Percentiles rank a stretch among this genome's conserved stretches.
These are phyloP conservation scores for Hippocampus barbouri DNA, from an alignment of 2,113 vertebrate species.

Conservation along the genomic window DNA sequence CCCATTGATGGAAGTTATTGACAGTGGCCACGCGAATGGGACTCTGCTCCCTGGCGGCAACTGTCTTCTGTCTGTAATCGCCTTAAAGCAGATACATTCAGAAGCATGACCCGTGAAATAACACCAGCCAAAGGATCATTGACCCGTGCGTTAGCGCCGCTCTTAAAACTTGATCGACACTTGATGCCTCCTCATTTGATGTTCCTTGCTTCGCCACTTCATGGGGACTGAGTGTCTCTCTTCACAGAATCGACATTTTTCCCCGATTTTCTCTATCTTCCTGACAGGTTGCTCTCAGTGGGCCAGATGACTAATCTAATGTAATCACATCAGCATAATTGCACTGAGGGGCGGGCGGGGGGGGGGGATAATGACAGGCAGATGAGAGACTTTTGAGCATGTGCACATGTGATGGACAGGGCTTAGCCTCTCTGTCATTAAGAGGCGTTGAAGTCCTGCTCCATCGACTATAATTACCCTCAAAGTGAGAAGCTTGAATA, in stretches of 20 bases:
- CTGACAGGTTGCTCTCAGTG: constrained; percentile 66
- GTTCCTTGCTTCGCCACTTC: constrained; percentile 25
- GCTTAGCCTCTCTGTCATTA: constrained; percentile 64
- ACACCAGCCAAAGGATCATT: constrained; percentile 16
- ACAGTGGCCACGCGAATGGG: background rate
- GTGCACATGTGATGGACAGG: constrained; percentile 64
- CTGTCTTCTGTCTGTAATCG: constrained; percentile 11
- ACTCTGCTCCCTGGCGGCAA: background rate
- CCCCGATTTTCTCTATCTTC: constrained; percentile 29
- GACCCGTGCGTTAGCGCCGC: constrained; percentile 19
- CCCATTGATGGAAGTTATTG: background rate
- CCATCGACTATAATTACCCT: constrained; percentile 66
- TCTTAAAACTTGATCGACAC: constrained; percentile 28
- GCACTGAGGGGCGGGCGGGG: constrained; percentile 27
- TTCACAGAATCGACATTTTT: constrained; percentile 52
- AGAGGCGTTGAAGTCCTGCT: constrained; percentile 57
- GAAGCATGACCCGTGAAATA: constrained; percentile 2
- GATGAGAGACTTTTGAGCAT: constrained; percentile 60
- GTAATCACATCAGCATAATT: constrained; percentile 76
- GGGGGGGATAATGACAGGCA: constrained; percentile 65
- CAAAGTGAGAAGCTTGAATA: constrained; percentile 67
- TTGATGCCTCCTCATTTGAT: constrained; percentile 21
- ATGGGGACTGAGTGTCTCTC: constrained; percentile 35
- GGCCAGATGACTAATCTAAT: constrained; percentile 70
- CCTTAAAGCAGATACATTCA: constrained; percentile 15